Evolutionary conservation across 2,113 vertebrate genomes (phyloP), one percentile per base, ranked within the genome.

Genomic region (Rhineura floridana): DNA sequence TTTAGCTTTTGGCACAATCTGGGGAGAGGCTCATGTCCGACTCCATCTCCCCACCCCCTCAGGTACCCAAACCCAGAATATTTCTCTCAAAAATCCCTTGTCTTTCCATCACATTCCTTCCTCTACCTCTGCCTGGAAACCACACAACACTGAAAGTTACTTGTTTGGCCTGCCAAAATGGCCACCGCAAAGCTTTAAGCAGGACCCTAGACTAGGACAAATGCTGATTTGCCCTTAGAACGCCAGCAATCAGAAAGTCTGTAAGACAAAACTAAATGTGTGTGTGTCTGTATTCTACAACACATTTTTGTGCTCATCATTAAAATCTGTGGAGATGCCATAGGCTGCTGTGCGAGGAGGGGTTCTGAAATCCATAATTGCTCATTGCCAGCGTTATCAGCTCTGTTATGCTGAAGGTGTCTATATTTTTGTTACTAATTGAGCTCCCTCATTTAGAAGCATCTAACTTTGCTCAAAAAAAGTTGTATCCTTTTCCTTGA

Each of bases 401-500:
- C 65, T 59, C 25, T 63, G 63, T 67, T 87, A 36, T 81, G 50
- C 73, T 81, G 36, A 90, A 92, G 69, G 19, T 46, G 7, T 59
- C 79, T 89, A 70, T 55, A 83, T 89, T 82, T 62, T 90, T 88
- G 91, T 87, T 87, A 93, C 92, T 93, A 96, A 94, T 84, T 90
- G 88, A 95, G 92, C 87, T 84, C 88, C 88, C 79, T 65, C 36
- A 63, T 82, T 82, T 75, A 75, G 86, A 63, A 59, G 59, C 17
- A 17, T 65, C 81, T 77, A 83, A 65, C 70, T 96, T 94, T 94
- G 93, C 91, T 95, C 94, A 21, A 94, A 94, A 94, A 94, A 95
- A 97, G 96, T 96, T 96, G 92, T 94, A 95, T 95, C 94, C 94
- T 94, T 97, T 83, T 97, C 96, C 97, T 97, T 95, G 95, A 96